phyloP scores from a whole-genome alignment of 2,888 invertebrate genomes.

The Cryptophagus acutangulus region DNA sequence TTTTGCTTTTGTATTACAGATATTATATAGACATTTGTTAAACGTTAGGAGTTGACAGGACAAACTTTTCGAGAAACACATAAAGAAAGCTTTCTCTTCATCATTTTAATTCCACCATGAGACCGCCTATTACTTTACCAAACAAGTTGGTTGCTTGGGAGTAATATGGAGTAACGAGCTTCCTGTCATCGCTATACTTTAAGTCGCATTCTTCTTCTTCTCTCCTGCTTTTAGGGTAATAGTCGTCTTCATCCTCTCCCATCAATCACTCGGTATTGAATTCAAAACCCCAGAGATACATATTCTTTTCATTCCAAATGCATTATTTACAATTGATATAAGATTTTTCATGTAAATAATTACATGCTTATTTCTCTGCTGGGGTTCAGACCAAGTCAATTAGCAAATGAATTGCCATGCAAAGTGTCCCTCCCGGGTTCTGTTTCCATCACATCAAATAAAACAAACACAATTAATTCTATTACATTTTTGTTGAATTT shows the following conservation, averaged over 20 bases:
- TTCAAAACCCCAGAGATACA: constrained; percentile 13
- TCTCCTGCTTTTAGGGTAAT: constrained; percentile 30
- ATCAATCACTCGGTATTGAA: constrained; percentile 33
- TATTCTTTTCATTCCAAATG: no score
- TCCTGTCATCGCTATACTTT: constrained; percentile 34
- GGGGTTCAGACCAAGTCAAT: no score
- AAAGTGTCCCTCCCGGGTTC: no score
- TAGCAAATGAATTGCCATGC: no score
- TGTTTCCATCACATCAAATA: no score
- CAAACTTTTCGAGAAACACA: constrained; percentile 20
- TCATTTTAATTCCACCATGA: constrained; percentile 35
- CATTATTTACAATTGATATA: no score
- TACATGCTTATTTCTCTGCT: no score
- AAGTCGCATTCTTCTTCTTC: constrained; percentile 34
- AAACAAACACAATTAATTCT: no score
- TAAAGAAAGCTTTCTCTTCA: constrained; percentile 31
- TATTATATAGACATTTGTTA: no score
- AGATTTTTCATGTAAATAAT: no score
- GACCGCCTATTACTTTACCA: constrained; percentile 33
- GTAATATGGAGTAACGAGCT: constrained; percentile 35
- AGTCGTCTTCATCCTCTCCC: constrained; percentile 24
- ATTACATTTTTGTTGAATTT: no score
- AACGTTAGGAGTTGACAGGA: constrained; percentile 14
- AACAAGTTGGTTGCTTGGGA: constrained; percentile 28
- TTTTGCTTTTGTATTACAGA: no score